Evolutionary conservation across 2,888 invertebrate genomes (phyloP), one percentile per base, ranked within the genome.

Genomic region (Tenthredo distinguenda): DNA sequence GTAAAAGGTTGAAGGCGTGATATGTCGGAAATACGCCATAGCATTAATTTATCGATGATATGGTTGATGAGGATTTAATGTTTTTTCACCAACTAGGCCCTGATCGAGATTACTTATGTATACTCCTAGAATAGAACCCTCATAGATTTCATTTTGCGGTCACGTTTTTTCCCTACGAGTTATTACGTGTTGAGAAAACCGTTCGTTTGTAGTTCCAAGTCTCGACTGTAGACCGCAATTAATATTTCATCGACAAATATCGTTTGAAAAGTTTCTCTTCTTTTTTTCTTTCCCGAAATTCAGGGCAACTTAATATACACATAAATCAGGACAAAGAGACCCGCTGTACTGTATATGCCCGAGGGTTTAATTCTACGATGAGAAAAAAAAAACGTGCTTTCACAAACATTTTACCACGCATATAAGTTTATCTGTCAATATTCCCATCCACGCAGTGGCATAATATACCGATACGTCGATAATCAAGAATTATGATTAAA

Each of bases 271-370:
- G 55, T 55, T 55, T 55, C n/a, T n/a, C n/a, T 50, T 50, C 6
- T 50, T 50, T 50, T 50, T 1, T 62, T 26, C n/a, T 26, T 12
- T 12, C 2, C 62, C 1, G 62, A 62, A 62, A 62, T 62, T 62
- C 26, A 62, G 62, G 62, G 3, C 62, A 62, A 21, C 26, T n/a
- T 62, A 26, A 47, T 62, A 62, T 26, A 62, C 21, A 7, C 1
- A 55, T 55, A n/a, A 47, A 47, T 62, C 62, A 21, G 26, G 62
- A 62, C 62, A 62, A 62, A 62, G 62, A 62, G 21, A 62, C 62
- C 21, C 62, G 62, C 62, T 62, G 62, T 62, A 26, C 10, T 62
- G 1, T 7, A 62, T 26, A 26, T 26, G 9, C 21, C 62, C 62
- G 12, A 62, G 62, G 62, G 62, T 62, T 62, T 1, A 10, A 47